These are phyloP conservation scores for Chironomus tepperi DNA, from an alignment of 1,140 invertebrate genomes.

Conservation along the genomic window DNA sequence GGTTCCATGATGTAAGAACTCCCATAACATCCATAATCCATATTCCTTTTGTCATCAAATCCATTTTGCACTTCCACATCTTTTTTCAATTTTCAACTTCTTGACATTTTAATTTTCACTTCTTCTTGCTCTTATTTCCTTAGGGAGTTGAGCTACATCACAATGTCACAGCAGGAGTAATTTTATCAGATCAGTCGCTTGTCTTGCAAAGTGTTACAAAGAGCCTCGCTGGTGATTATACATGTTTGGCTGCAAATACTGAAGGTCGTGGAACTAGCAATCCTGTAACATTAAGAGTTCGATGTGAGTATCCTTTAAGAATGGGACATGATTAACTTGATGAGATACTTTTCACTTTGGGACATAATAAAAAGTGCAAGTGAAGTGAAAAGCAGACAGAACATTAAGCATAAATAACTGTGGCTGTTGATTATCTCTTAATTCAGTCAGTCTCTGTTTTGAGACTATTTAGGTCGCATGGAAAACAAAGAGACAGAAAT, in stretches of 20 bases:
- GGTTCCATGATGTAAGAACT: slow-evolving; percentile 74
- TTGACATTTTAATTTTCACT: slow-evolving; percentile 21
- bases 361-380: background rate
- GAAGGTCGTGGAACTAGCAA: slow-evolving; percentile 76
- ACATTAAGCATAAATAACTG: slow-evolving; percentile 20
- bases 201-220: slow-evolving; percentile 73
- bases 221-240: slow-evolving; percentile 69
- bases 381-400: slow-evolving; percentile 19
- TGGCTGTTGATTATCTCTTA: background rate
- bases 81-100: too few species aligned
- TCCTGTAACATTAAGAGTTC: slow-evolving; percentile 63
- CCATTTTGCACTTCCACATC: too few species aligned
- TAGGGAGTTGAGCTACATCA: slow-evolving; percentile 69
- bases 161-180: slow-evolving; percentile 65
- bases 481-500: background rate
- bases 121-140: background rate
- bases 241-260: slow-evolving; percentile 68
- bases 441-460: background rate
- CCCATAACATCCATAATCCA: background rate
- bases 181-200: slow-evolving; percentile 71
- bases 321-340: too few species aligned
- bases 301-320: slow-evolving; percentile 65
- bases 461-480: background rate
- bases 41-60: background rate
- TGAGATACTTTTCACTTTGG: too few species aligned